Conservation (phyloP, 1,140 invertebrate genomes). For the Drosophila miranda region DNA sequence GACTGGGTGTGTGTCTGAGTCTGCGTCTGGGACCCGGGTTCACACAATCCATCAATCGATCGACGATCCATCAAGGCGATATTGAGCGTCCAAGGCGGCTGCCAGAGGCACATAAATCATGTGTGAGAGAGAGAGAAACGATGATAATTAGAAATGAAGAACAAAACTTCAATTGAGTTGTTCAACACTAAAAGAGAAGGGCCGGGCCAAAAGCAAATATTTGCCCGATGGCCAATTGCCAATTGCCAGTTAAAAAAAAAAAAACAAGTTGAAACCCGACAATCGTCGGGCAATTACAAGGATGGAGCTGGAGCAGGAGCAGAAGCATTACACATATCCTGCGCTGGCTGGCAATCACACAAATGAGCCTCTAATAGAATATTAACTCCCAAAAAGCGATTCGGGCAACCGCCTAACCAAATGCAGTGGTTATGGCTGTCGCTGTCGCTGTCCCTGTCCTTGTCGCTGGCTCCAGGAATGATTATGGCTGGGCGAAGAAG, state of each 20-base stretch:
- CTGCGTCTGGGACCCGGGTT: conserved; percentile 29
- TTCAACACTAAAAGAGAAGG: conserved; percentile 13
- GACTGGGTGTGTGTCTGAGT: no score
- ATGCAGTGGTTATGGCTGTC: conserved; percentile 39
- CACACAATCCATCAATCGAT: conserved; percentile 78
- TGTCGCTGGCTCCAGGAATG: conserved; percentile 9
- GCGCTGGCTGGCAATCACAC: conserved; percentile 70
- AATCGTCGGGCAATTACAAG: no score
- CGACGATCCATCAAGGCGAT: conserved; percentile 70
- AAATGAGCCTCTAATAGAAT: conserved; percentile 82
- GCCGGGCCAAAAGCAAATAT: conserved; percentile 4
- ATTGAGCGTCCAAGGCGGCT: conserved; percentile 32
- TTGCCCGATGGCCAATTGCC: conserved; percentile 15
- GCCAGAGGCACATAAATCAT: conserved; percentile 67
- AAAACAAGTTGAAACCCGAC: neutral
- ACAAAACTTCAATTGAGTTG: conserved; percentile 44
- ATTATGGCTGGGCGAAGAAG: conserved; percentile 3
- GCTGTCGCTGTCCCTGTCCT: no score
- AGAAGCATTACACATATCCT: conserved; percentile 61
- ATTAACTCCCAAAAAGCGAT: conserved; percentile 77
- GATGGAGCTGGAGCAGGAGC: conserved; percentile 19
- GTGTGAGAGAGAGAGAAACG: conserved; percentile 13
- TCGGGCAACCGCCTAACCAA: conserved; percentile 49
- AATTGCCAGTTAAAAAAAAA: conserved; percentile 14
- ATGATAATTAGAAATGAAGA: conserved; percentile 65